Evolutionary conservation across 2,888 invertebrate genomes (phyloP).

Genomic region (Rhamphomyia laevipes): DNA sequence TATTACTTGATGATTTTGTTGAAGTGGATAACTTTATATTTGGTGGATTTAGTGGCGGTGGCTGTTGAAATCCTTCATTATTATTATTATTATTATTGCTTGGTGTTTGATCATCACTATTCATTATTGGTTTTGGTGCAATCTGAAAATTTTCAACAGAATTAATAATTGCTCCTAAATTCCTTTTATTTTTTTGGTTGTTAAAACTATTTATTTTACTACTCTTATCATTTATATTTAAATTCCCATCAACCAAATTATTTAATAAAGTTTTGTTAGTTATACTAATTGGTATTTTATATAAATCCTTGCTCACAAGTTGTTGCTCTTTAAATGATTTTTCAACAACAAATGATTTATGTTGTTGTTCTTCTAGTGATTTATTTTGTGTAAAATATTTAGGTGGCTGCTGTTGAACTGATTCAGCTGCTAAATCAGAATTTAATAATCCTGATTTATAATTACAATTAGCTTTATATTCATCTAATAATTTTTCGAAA

Average conservation of each 20-base stretch:
- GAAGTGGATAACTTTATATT: conserved; percentile 4
- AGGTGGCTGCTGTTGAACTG: conserved; percentile 13
- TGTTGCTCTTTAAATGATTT: conserved; percentile 35
- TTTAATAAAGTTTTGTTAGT: conserved; percentile 23
- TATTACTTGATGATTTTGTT: not conserved
- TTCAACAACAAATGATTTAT: conserved; percentile 14
- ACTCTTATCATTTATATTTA: conserved; percentile 2
- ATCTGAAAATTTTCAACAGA: conserved; percentile 42
- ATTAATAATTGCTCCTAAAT: conserved; percentile 26
- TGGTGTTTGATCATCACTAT: conserved; percentile 5
- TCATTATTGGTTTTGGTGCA: conserved; percentile 26
- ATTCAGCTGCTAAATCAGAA: conserved; percentile 16
- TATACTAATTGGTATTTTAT: conserved; percentile 32
- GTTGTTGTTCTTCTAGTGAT: no score
- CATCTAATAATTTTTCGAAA: conserved; percentile 14
- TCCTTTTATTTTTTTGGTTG: not conserved
- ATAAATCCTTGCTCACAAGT: conserved; percentile 36
- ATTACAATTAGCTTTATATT: conserved; percentile 17
- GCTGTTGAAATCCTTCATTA: conserved; percentile 14
- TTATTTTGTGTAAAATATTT: no score
- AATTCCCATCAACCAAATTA: not conserved
- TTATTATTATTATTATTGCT: conserved; percentile 5
- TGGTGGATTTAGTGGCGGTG: conserved; percentile 20
- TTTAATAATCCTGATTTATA: conserved; percentile 11
- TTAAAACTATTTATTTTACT: conserved; percentile 1